These are phyloP conservation scores for Pandion haliaetus DNA, from an alignment of 2,113 vertebrate species.

Conservation along the genomic window DNA sequence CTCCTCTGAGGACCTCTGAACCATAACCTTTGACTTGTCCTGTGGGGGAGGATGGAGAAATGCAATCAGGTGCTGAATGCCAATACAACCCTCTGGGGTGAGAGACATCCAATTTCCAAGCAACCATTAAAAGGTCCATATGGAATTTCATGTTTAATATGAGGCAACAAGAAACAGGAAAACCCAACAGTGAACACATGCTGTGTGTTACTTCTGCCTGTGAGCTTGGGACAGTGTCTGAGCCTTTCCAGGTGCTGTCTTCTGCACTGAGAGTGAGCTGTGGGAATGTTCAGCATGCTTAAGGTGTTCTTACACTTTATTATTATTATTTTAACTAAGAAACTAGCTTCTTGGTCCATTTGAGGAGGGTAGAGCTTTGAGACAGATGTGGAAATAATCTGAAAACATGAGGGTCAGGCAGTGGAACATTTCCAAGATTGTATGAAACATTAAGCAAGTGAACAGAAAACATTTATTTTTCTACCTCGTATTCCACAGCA, in stretches of 20 bases:
- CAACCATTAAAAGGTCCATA: slow-evolving; percentile 46
- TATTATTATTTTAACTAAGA: slow-evolving; percentile 23
- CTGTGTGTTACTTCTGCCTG: not conserved
- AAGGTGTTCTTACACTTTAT: not conserved
- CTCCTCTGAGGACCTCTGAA: slow-evolving; percentile 68
- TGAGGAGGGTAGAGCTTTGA: not conserved
- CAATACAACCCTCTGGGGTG: not conserved
- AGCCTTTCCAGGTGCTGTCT: slow-evolving; percentile 21
- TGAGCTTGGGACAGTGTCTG: not conserved
- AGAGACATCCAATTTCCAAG: slow-evolving; percentile 58
- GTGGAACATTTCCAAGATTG: not conserved
- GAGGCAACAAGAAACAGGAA: slow-evolving; percentile 45
- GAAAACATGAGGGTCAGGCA: not conserved
- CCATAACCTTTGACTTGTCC: slow-evolving; percentile 63
- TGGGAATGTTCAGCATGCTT: not conserved
- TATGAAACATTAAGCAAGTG: slow-evolving; percentile 56
- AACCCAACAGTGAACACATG: not conserved
- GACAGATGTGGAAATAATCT: slow-evolving; percentile 51
- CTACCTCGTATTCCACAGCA: slow-evolving; percentile 13
- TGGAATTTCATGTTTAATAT: slow-evolving; percentile 71
- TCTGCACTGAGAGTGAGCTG: not conserved
- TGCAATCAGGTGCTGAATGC: slow-evolving; percentile 69
- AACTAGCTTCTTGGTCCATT: not conserved
- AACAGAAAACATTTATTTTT: slow-evolving; percentile 31
- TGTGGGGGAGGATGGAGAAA: slow-evolving; percentile 38